Evolutionary conservation across 2,113 vertebrate genomes (phyloP).

Genomic region (Circaetus gallicus): DNA sequence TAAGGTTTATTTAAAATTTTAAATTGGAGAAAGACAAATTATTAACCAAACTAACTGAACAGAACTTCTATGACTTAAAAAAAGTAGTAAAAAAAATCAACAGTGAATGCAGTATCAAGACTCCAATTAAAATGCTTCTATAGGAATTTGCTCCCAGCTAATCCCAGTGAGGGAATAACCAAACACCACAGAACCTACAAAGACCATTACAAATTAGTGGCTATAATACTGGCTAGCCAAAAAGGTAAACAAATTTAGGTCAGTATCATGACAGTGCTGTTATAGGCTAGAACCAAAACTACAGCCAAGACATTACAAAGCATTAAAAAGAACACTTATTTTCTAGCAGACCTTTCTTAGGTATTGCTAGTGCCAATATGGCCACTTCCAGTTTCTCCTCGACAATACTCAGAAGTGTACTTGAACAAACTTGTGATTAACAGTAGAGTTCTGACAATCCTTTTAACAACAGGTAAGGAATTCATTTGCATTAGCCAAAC

Average conservation of each 20-base stretch:
- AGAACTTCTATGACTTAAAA: background rate
- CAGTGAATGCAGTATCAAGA: background rate
- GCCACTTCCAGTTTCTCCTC: background rate
- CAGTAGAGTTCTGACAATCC: background rate
- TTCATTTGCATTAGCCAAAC: background rate
- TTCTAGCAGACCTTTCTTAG: background rate
- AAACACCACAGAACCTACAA: background rate
- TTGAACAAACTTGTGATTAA: background rate
- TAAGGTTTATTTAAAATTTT: rapidly evolving
- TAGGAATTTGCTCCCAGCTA: background rate
- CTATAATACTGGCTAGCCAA: background rate
- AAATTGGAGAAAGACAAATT: background rate
- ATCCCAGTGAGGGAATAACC: background rate
- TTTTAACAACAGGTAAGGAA: background rate
- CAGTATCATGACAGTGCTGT: background rate
- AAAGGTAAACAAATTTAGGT: background rate
- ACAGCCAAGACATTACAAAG: background rate
- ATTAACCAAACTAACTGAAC: background rate
- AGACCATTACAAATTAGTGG: background rate
- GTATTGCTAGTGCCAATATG: background rate
- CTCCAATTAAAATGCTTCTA: background rate
- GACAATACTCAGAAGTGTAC: background rate
- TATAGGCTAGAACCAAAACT: background rate
- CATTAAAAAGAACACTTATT: background rate
- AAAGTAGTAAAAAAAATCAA: background rate